phyloP scores from a whole-genome alignment of 2,113 vertebrate species.

The Calidris pygmaea region DNA sequence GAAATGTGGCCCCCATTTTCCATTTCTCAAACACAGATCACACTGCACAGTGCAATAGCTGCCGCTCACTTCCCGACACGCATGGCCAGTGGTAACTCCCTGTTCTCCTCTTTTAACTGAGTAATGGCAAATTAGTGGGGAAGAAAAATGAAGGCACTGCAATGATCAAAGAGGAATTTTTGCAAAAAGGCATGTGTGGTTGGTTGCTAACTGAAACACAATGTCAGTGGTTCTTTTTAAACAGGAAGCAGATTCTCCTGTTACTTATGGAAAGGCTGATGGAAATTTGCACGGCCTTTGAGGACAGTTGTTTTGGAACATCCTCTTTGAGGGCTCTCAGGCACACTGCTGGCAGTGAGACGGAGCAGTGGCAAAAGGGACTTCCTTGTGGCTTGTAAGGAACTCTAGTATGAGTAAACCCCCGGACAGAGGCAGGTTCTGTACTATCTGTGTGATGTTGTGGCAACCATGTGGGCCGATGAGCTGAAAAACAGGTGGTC shows the following conservation, averaged over 20 bases:
- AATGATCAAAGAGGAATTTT: slow-evolving; percentile 13
- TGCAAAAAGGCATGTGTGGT: slow-evolving; percentile 3
- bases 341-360: not conserved
- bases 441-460: rapidly evolving
- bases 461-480: not conserved
- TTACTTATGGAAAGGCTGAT: not conserved
- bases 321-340: not conserved
- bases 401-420: not conserved
- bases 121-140: not conserved
- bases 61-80: not conserved
- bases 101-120: not conserved
- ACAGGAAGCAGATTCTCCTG: not conserved
- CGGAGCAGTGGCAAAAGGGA: not conserved
- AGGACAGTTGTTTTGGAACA: not conserved
- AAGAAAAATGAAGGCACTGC: slow-evolving; percentile 11
- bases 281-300: not conserved
- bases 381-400: not conserved
- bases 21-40: not conserved
- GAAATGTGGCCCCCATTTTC: not conserved
- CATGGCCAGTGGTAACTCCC: not conserved
- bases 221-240: not conserved
- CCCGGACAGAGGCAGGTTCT: not conserved
- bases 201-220: slow-evolving; percentile 38
- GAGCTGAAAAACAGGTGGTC: not conserved
- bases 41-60: not conserved